phyloP scores from a whole-genome alignment of 2,888 invertebrate genomes.

The Cantharis flavilabris region DNA sequence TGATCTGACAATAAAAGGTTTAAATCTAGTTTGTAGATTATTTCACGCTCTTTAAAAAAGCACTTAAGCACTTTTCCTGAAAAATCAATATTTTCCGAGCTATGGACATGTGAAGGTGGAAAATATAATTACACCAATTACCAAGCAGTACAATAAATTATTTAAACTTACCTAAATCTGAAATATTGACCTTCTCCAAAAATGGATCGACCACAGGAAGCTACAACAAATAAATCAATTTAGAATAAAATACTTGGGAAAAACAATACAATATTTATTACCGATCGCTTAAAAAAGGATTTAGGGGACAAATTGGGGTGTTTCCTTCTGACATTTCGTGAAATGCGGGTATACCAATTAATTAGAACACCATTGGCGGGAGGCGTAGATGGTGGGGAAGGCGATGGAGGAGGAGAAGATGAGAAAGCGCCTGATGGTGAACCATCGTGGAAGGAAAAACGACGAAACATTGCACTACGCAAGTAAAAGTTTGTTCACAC shows the following conservation, averaged over 20 bases:
- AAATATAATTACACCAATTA: background rate
- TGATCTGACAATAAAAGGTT: no score
- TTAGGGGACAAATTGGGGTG: conserved; percentile 44
- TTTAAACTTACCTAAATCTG: conserved; percentile 72
- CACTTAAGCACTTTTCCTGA: no score
- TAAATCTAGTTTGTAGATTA: no score
- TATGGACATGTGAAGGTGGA: no score
- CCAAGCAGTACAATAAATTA: background rate
- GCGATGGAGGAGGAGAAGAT: conserved; percentile 32
- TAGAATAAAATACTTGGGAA: conserved; percentile 19
- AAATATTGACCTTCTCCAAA: conserved; percentile 81
- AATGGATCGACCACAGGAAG: conserved; percentile 90
- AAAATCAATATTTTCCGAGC: no score
- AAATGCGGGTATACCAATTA: conserved; percentile 49
- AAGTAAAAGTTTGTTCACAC: background rate
- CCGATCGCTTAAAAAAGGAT: conserved; percentile 43
- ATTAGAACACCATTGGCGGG: conserved; percentile 44
- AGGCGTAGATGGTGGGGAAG: conserved; percentile 39
- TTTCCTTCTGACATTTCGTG: conserved; percentile 44
- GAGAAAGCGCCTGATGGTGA: conserved; percentile 20
- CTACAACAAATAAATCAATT: conserved; percentile 63
- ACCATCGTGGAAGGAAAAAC: conserved; percentile 40
- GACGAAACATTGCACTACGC: conserved; percentile 45
- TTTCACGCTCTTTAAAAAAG: no score
- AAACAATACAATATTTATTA: conserved; percentile 21